Evolutionary conservation across 2,797 vertebrate species (phyloP).

Genomic region (Lepus townsendii): DNA sequence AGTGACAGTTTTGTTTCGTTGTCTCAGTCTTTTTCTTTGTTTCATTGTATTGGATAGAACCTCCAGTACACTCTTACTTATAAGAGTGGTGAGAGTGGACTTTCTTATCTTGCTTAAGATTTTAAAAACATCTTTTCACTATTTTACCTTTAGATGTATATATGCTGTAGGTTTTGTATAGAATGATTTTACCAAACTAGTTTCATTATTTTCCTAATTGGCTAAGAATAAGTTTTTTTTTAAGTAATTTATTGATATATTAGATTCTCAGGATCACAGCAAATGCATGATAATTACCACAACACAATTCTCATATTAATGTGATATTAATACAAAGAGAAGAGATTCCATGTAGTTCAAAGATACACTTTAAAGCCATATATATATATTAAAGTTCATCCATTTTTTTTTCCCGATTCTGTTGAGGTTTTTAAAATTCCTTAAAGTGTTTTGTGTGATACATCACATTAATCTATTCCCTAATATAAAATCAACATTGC

Average conservation of each 20-base stretch:
- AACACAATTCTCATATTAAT: too few species aligned
- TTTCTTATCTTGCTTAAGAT: background rate
- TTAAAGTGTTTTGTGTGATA: background rate
- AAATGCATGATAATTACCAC: too few species aligned
- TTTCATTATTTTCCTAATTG: slow-evolving; percentile 5
- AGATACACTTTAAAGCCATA: background rate
- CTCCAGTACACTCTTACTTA: background rate
- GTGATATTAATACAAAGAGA: too few species aligned
- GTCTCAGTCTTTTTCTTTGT: background rate
- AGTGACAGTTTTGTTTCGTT: background rate
- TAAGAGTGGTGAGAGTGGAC: background rate
- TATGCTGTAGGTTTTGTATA: background rate
- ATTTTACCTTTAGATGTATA: background rate
- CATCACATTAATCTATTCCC: background rate
- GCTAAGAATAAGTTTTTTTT: slow-evolving; percentile 9
- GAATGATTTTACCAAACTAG: background rate
- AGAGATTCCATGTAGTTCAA: too few species aligned
- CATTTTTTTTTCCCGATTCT: slow-evolving; percentile 32
- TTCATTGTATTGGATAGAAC: background rate
- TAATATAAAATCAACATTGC: slow-evolving; percentile 37
- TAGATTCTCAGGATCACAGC: too few species aligned
- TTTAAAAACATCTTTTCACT: background rate
- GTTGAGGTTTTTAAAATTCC: background rate
- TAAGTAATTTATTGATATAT: too few species aligned
- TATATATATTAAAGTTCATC: background rate